Evolutionary conservation across 2,113 vertebrate genomes (phyloP).

Genomic region (Aegypius monachus): DNA sequence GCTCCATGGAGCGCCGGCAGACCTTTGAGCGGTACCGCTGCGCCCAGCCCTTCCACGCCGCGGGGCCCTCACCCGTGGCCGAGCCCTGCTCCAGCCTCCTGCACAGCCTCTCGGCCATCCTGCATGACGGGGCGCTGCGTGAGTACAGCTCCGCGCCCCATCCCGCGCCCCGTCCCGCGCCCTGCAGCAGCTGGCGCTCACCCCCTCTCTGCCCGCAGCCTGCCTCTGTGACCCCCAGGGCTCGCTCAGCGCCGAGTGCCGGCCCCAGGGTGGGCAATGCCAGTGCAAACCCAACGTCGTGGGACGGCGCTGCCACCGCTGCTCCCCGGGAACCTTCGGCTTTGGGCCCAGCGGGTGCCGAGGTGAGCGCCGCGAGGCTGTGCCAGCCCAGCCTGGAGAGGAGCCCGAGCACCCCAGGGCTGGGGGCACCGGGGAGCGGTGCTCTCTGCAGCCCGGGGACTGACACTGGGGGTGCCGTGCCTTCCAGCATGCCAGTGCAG

Average conservation of each 20-base stretch:
- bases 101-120: constrained; percentile 85
- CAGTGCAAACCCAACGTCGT: constrained; percentile 85
- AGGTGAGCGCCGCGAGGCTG: constrained; percentile 65
- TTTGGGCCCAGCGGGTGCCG: constrained; percentile 89
- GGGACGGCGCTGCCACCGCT: constrained; percentile 85
- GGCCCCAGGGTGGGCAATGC: constrained; percentile 90
- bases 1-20: constrained; percentile 78
- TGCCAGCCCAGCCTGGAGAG: not conserved
- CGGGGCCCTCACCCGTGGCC: constrained; percentile 68
- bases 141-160: constrained; percentile 51
- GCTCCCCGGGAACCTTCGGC: constrained; percentile 85
- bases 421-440: rapidly evolving
- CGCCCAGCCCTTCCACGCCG: constrained; percentile 77
- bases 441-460: rapidly evolving
- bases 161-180: rapidly evolving
- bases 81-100: constrained; percentile 86
- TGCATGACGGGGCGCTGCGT: constrained; percentile 88
- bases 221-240: constrained; percentile 93
- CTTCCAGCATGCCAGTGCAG: constrained; percentile 87
- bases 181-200: not conserved
- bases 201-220: constrained; percentile 57
- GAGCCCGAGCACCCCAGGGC: not conserved
- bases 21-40: constrained; percentile 89
- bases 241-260: constrained; percentile 86
- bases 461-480: not conserved